A percentile compares a stretch with the other conserved stretches of the same genome.
phyloP scores from a whole-genome alignment of 2,113 vertebrate species.

The Uropsilus gracilis region DNA sequence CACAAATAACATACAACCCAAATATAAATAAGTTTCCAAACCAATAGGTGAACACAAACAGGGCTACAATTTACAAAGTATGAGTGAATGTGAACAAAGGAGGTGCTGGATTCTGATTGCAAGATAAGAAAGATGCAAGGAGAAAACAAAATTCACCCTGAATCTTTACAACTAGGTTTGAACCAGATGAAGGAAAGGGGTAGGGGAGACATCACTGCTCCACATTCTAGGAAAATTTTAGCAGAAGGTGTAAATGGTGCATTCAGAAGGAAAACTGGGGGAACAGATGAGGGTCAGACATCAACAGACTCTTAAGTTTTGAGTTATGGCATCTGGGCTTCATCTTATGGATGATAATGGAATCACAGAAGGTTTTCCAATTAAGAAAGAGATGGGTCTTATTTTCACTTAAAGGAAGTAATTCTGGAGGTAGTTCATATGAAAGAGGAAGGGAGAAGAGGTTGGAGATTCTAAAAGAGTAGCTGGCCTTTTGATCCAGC shows the following conservation, averaged over 20 bases:
- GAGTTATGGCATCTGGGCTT: neutral
- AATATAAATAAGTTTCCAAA: neutral
- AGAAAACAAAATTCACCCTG: neutral
- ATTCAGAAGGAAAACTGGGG: neutral
- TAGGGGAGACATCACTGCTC: neutral
- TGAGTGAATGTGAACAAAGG: neutral
- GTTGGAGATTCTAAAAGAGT: neutral
- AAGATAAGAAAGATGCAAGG: neutral
- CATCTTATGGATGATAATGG: neutral
- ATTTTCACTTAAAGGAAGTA: conserved; percentile 1
- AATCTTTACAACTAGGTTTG: neutral
- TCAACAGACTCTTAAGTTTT: neutral
- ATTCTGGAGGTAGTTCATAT: neutral
- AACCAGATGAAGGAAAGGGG: neutral
- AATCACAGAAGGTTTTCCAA: neutral
- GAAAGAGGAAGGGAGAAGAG: neutral
- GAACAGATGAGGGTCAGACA: neutral
- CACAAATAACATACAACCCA: neutral
- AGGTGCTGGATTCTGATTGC: neutral
- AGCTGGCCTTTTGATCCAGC: no score
- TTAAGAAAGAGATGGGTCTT: neutral
- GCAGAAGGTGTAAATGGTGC: neutral
- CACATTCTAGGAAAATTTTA: neutral
- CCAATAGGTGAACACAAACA: neutral
- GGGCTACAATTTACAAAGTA: neutral